Percentiles rank a stretch among this genome's conserved stretches.
Conservation (phyloP, 2,888 invertebrate species). For the Tetragnatha montana region DNA sequence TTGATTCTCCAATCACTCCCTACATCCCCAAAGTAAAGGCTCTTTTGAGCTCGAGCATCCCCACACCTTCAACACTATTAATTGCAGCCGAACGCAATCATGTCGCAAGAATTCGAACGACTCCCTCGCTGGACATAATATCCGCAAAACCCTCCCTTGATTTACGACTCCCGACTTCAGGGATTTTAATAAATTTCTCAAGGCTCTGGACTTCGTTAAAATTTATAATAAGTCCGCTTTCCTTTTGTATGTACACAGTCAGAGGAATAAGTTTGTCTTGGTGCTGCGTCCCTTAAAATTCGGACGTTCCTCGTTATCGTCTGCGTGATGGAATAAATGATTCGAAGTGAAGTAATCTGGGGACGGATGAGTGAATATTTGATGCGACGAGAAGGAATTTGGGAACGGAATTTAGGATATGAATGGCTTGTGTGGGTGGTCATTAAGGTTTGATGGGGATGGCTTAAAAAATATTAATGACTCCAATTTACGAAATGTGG, state of each 20-base stretch:
- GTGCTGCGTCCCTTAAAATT: not conserved
- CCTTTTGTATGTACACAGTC: not conserved
- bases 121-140: slow-evolving; percentile 48
- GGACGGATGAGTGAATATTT: not conserved
- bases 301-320: not conserved
- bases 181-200: slow-evolving; percentile 44
- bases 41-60: too few species aligned
- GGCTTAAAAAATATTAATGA: not conserved
- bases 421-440: not conserved
- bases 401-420: not conserved
- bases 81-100: slow-evolving; percentile 27
- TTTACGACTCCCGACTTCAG: slow-evolving; percentile 12
- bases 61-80: slow-evolving; percentile 13
- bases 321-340: not conserved
- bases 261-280: slow-evolving; percentile 4
- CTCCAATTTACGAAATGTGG: not conserved
- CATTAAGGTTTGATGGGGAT: not conserved
- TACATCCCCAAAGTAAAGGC: not conserved
- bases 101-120: slow-evolving; percentile 33
- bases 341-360: not conserved
- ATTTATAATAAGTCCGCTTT: slow-evolving; percentile 24
- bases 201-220: slow-evolving; percentile 33
- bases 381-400: not conserved
- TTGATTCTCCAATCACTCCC: not conserved
- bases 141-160: slow-evolving; percentile 23